Conservation (phyloP, 2,113 vertebrate genomes). For the Pedionomus torquatus region DNA sequence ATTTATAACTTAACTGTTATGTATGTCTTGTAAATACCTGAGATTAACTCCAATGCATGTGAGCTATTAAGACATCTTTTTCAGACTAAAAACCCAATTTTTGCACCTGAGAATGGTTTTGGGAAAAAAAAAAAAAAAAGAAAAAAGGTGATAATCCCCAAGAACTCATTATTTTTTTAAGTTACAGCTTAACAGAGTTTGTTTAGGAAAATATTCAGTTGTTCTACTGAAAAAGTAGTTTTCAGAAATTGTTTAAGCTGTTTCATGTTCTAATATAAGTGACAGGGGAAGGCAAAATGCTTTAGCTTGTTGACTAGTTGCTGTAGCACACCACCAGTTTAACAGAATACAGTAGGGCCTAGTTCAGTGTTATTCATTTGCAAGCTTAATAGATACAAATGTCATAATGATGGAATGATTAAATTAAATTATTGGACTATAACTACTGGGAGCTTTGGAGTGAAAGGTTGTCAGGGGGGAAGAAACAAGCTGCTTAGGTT, state of each 20-base stretch:
- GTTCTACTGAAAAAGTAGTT: background rate
- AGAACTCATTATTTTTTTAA: background rate
- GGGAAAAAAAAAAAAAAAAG: no score
- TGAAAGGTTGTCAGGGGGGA: background rate
- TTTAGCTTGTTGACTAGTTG: background rate
- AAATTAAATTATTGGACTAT: background rate
- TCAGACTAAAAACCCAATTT: background rate
- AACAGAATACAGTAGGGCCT: background rate
- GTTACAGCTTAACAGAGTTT: background rate
- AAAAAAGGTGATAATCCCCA: fast-evolving
- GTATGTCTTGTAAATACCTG: background rate
- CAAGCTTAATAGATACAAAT: background rate
- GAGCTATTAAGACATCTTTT: background rate
- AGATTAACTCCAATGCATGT: background rate
- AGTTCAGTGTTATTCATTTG: background rate
- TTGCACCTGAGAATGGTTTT: background rate
- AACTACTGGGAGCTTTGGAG: background rate
- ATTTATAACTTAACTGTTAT: background rate
- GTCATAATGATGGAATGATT: background rate
- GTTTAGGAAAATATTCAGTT: background rate
- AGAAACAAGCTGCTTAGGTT: background rate
- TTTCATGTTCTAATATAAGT: background rate
- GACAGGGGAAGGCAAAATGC: background rate
- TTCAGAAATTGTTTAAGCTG: background rate
- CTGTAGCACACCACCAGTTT: fast-evolving